Evolutionary conservation across 2,888 invertebrate species (phyloP).

Genomic region (Drosophila testacea): DNA sequence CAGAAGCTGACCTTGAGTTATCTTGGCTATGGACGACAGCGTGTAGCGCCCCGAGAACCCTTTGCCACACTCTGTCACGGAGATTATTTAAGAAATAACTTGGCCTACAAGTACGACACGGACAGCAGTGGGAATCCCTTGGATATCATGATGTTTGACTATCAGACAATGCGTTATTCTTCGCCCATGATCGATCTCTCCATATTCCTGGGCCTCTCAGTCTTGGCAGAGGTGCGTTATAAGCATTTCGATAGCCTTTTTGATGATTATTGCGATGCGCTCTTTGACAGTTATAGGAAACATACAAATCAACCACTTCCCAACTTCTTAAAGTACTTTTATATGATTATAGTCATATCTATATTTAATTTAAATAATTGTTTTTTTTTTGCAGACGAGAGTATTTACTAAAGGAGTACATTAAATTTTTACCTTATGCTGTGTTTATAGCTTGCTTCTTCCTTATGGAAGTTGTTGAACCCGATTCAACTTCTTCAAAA

Average conservation of each 20-base stretch:
- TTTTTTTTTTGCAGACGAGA: slow-evolving; percentile 62
- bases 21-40: slow-evolving; percentile 64
- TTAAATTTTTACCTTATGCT: slow-evolving; percentile 75
- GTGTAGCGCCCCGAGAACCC: slow-evolving; percentile 81
- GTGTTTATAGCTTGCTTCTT: slow-evolving; percentile 71
- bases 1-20: slow-evolving; percentile 47
- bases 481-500: slow-evolving; percentile 43
- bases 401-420: slow-evolving; percentile 80
- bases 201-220: slow-evolving; percentile 78
- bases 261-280: slow-evolving; percentile 71
- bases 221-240: slow-evolving; percentile 75
- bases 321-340: slow-evolving; percentile 71
- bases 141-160: slow-evolving; percentile 84
- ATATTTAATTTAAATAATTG: background rate
- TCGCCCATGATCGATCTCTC: slow-evolving; percentile 84
- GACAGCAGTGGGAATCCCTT: slow-evolving; percentile 57
- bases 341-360: background rate
- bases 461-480: slow-evolving; percentile 71
- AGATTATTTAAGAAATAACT: slow-evolving; percentile 84
- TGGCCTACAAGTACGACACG: slow-evolving; percentile 82
- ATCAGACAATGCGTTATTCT: slow-evolving; percentile 82
- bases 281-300: slow-evolving; percentile 56
- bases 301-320: slow-evolving; percentile 63
- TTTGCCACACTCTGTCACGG: slow-evolving; percentile 83
- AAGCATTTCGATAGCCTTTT: slow-evolving; percentile 80